Percentiles rank a stretch among this genome's conserved stretches.
These are phyloP conservation scores for Pterocles burchelli DNA, from an alignment of 2,113 vertebrate species.

Conservation along the genomic window DNA sequence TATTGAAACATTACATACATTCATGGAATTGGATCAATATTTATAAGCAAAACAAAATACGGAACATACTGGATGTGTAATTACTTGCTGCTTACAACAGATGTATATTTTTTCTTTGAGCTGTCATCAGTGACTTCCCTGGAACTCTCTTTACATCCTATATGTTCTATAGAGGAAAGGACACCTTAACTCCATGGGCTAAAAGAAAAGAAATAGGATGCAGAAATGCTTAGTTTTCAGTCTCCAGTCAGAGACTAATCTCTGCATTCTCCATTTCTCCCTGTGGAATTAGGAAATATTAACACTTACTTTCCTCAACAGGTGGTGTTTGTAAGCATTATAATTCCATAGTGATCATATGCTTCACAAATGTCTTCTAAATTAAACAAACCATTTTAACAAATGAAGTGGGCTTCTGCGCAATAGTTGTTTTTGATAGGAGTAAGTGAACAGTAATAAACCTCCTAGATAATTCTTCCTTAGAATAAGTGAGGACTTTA, in stretches of 20 bases:
- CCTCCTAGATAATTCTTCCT: background rate
- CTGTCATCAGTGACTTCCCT: background rate
- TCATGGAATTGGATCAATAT: background rate
- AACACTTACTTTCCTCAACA: conserved; percentile 8
- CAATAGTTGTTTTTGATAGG: background rate
- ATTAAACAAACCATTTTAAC: conserved; percentile 5
- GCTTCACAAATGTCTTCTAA: background rate
- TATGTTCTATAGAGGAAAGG: background rate
- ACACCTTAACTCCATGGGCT: background rate
- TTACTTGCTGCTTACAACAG: background rate
- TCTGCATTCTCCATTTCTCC: background rate
- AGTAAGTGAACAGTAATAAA: background rate
- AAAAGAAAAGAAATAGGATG: background rate
- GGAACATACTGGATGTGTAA: background rate
- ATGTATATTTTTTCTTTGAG: background rate
- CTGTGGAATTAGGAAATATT: conserved; percentile 4
- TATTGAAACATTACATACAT: background rate
- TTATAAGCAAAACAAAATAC: background rate
- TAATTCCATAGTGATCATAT: background rate
- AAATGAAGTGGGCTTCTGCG: background rate
- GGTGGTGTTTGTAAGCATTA: background rate
- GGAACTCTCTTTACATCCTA: background rate
- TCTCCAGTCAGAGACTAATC: background rate
- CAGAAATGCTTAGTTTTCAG: background rate
- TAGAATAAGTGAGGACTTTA: background rate